Conservation (phyloP, 2,797 vertebrate genomes). For the Rhinophrynus dorsalis region DNA sequence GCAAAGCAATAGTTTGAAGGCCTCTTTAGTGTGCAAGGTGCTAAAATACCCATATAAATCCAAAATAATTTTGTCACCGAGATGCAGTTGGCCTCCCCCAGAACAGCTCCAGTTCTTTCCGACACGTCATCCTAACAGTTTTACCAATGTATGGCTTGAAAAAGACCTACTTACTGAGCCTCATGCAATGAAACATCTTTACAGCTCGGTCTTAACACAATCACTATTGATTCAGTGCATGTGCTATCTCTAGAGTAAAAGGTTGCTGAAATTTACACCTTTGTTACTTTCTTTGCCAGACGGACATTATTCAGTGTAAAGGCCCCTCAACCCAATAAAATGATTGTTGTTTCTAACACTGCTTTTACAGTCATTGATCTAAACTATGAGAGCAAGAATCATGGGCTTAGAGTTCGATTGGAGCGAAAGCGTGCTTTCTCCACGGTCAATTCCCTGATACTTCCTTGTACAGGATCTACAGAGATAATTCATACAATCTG, state of each 20-base stretch:
- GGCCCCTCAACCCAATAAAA: constrained; percentile 63
- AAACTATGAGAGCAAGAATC: constrained; percentile 68
- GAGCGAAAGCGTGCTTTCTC: constrained; percentile 61
- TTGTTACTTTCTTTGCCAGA: constrained; percentile 60
- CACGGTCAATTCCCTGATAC: constrained; percentile 61
- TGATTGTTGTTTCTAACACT: constrained; percentile 67
- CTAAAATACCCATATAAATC: too few relatives aligned
- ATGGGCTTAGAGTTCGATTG: constrained; percentile 55
- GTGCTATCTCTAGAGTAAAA: constrained; percentile 70
- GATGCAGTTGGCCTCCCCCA: too few relatives aligned
- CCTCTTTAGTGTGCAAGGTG: too few relatives aligned
- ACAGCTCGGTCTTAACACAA: constrained; percentile 62
- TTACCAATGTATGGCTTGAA: background rate
- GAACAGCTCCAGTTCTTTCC: too few relatives aligned
- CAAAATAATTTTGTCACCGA: too few relatives aligned
- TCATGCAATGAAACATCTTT: constrained; percentile 71
- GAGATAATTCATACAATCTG: background rate
- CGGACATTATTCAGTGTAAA: constrained; percentile 69
- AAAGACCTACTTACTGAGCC: constrained; percentile 58
- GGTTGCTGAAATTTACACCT: constrained; percentile 69
- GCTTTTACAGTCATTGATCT: constrained; percentile 70
- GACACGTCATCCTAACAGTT: too few relatives aligned
- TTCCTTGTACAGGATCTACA: constrained; percentile 35
- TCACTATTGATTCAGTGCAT: constrained; percentile 72
- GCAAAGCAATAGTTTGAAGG: too few relatives aligned